A percentile compares a stretch with the other conserved stretches of the same genome.
phyloP scores from a whole-genome alignment of 2,797 vertebrate genomes.

The Hirundo rustica region DNA sequence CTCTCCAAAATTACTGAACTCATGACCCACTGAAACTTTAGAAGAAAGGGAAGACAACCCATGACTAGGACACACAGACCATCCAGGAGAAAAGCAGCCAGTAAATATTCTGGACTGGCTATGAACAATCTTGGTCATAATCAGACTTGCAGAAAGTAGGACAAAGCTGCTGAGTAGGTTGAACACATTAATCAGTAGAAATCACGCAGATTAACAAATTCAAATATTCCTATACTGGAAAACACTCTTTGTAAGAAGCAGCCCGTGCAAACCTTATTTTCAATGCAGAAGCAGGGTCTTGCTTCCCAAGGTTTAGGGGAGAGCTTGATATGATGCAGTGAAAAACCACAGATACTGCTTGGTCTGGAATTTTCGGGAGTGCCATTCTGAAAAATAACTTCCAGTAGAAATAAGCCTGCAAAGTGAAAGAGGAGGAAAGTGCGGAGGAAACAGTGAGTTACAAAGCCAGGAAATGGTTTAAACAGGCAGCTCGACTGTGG shows the following conservation, averaged over 20 bases:
- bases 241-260: not conserved
- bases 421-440: slow-evolving; percentile 31
- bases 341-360: not conserved
- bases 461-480: slow-evolving; percentile 60
- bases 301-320: not conserved
- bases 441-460: slow-evolving; percentile 48
- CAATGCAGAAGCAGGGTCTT: not conserved
- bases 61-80: not conserved
- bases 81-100: not conserved
- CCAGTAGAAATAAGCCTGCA: not conserved
- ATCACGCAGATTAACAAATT: not conserved
- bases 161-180: not conserved
- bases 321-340: not conserved
- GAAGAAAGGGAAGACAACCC: not conserved
- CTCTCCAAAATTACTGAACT: not conserved
- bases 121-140: not conserved
- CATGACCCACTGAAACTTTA: not conserved
- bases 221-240: not conserved
- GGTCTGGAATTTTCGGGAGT: not conserved
- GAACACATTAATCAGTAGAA: not conserved
- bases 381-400: slow-evolving; percentile 16
- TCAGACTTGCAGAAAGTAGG: not conserved
- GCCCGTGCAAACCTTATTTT: not conserved
- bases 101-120: not conserved
- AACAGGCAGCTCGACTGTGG: slow-evolving; percentile 28